phyloP scores from a whole-genome alignment of 2,888 invertebrate species.

The Eurois occulta region DNA sequence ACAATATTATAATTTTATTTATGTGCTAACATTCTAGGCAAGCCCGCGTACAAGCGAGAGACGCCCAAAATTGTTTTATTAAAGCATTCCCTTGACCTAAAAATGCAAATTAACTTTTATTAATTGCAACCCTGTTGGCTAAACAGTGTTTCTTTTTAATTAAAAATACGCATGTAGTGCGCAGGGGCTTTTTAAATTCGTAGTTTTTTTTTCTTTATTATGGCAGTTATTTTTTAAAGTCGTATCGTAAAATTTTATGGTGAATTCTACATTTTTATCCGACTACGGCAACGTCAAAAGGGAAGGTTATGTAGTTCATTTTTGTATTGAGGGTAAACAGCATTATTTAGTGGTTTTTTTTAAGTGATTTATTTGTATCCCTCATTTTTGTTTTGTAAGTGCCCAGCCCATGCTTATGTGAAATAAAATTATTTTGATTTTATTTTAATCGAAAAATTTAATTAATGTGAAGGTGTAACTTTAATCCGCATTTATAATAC shows the following conservation, averaged over 20 bases:
- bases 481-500: neutral
- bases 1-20: slow-evolving; percentile 55
- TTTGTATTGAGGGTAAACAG: neutral
- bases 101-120: slow-evolving; percentile 71
- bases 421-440: too few relatives aligned
- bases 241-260: slow-evolving; percentile 6
- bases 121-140: slow-evolving; percentile 66
- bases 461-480: neutral
- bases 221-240: slow-evolving; percentile 7
- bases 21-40: slow-evolving; percentile 43
- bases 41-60: slow-evolving; percentile 46
- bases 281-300: neutral
- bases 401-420: too few relatives aligned
- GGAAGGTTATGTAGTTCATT: neutral
- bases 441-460: neutral
- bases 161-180: slow-evolving; percentile 57
- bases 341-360: neutral
- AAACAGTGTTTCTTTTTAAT: slow-evolving; percentile 67
- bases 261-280: neutral
- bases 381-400: too few relatives aligned
- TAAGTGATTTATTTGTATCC: too few relatives aligned
- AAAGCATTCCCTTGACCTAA: slow-evolving; percentile 67
- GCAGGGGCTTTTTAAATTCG: slow-evolving; percentile 32
- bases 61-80: slow-evolving; percentile 65
- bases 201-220: slow-evolving; percentile 15